A percentile compares a stretch with the other conserved stretches of the same genome.
Conservation (phyloP, 2,113 vertebrate species). For the Muntiacus muntjak region DNA sequence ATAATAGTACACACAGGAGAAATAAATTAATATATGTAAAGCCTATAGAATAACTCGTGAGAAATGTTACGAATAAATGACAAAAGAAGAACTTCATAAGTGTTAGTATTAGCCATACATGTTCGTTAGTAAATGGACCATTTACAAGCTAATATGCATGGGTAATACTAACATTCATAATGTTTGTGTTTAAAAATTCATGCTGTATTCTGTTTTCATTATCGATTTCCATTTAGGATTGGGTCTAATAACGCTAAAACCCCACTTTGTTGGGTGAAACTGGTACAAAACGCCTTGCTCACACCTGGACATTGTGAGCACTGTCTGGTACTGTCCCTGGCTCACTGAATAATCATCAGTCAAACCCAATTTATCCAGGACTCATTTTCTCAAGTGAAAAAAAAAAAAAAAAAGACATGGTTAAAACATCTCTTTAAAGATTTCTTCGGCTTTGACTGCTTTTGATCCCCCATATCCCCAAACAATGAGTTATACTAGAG, state of each 20-base stretch:
- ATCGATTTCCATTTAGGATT: not conserved
- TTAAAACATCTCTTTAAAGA: not conserved
- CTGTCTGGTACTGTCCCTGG: not conserved
- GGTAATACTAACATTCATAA: not conserved
- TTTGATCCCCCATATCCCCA: not conserved
- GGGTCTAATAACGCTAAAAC: not conserved
- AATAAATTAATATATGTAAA: not conserved
- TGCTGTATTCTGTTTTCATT: not conserved
- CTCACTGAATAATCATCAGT: not conserved
- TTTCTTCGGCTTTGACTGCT: not conserved
- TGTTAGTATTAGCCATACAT: not conserved
- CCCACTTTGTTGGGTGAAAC: not conserved
- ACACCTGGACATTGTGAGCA: not conserved
- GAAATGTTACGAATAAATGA: not conserved
- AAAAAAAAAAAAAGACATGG: not conserved
- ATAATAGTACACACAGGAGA: not conserved
- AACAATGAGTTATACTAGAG: not conserved
- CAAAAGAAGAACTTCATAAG: not conserved
- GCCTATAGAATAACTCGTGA: not conserved
- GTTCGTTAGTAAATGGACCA: not conserved
- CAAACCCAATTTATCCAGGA: not conserved
- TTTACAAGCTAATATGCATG: not conserved
- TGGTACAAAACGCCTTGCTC: not conserved
- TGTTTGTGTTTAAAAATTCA: not conserved
- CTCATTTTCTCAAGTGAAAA: not conserved